Evolutionary conservation across 2,113 vertebrate species (phyloP), one percentile per base, ranked within the genome.

Genomic region (Octodon degus): DNA sequence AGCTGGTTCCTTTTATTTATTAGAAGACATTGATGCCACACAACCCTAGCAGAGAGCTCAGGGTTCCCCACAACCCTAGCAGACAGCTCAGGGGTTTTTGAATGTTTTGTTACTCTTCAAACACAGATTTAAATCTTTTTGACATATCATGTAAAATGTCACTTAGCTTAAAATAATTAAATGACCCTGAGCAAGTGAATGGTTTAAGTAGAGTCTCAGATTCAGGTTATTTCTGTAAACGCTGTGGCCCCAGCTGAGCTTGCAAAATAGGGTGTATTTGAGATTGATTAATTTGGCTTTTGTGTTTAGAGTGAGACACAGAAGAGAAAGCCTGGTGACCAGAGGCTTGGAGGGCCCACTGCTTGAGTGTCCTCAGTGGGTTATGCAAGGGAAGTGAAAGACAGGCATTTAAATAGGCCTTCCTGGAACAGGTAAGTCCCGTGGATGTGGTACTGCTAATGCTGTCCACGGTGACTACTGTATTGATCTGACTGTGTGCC

Each of bases 1-100:
- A 16, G 72, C 84, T 90, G 60, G 27, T 80, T 70, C 50, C 30
- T 40, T 96, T 92, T 53, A 58, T 95, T 92, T 97, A 22, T 77
- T 79, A 77, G 70, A 83, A 90, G 25, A 65, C 5, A 63, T 7
- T 74, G 34, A 47, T 86, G 37, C 58, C 70, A 17, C 22, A 82
- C 19, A 90, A 85, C 70, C 7, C 50, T 40, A 70, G 58, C 30
- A 87, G 27, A 90, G 19, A 53, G 70, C 25, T 65, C 67, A 63
- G 6, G 30, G 53, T 55, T 13, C 53, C 53, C 5, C 22, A 82
- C 19, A 90, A 81, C 70, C 7, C 50, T 40, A 70, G 58, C 30
- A 87, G 43, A 58, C 19, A 53, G 70, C 22, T 72, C 62, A 58
- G 9, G 30, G 67, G 30, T 67, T 86, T 86, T 30, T 2, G 80